Conservation (phyloP, 2,888 invertebrate species). For the Thymelicus lineola region DNA sequence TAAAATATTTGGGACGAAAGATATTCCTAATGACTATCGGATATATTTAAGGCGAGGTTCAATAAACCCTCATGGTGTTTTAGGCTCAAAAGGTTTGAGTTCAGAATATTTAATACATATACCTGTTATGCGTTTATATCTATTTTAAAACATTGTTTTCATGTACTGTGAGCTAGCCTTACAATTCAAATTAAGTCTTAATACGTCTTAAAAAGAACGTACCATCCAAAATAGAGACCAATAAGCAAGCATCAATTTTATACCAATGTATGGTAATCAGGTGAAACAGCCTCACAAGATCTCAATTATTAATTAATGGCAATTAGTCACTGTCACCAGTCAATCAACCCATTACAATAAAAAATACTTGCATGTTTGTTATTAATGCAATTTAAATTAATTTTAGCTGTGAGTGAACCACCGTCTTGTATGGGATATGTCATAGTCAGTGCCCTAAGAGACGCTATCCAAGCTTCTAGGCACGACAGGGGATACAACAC, state of each 20-base stretch:
- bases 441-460: slow-evolving; percentile 54
- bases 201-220: too few relatives aligned
- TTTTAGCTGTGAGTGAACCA: slow-evolving; percentile 56
- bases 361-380: not conserved
- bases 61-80: slow-evolving; percentile 58
- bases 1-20: slow-evolving; percentile 58
- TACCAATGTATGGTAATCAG: too few relatives aligned
- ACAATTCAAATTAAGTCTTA: too few relatives aligned
- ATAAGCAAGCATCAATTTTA: too few relatives aligned
- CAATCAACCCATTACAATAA: too few relatives aligned
- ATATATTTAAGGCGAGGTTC: slow-evolving; percentile 53
- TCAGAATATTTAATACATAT: not conserved
- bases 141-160: too few relatives aligned
- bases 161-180: too few relatives aligned
- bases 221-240: too few relatives aligned
- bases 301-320: too few relatives aligned
- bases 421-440: slow-evolving; percentile 53
- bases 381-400: slow-evolving; percentile 7
- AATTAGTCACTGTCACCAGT: too few relatives aligned
- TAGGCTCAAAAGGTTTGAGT: slow-evolving; percentile 59
- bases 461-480: slow-evolving; percentile 43
- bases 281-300: too few relatives aligned
- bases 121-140: not conserved
- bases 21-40: slow-evolving; percentile 59
- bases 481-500: slow-evolving; percentile 25